phyloP scores from a whole-genome alignment of 2,797 vertebrate genomes.

The Okamejei kenojei region DNA sequence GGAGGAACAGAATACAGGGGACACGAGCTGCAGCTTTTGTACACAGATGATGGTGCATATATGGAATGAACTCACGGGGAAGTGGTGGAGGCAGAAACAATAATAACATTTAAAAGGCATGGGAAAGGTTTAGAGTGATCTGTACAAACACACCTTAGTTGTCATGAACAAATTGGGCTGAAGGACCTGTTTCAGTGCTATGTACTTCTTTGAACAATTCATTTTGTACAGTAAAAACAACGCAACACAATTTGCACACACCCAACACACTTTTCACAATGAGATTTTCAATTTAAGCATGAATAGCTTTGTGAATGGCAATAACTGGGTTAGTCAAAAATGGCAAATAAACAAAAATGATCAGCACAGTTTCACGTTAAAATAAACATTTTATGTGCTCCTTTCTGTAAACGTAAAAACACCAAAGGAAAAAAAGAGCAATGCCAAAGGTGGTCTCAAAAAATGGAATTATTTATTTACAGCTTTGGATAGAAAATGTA shows the following conservation, averaged over 20 bases:
- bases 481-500: not conserved
- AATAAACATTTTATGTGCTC: not conserved
- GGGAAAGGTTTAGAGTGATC: no score
- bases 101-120: no score
- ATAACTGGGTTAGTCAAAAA: not conserved
- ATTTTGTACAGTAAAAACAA: no score
- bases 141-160: no score
- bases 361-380: not conserved
- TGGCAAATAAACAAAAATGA: not conserved
- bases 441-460: not conserved
- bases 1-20: no score
- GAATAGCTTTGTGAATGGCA: not conserved
- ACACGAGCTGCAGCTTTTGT: no score
- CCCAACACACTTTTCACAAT: not conserved
- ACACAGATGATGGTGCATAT: no score
- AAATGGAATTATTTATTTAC: not conserved
- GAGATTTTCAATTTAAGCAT: not conserved
- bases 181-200: no score
- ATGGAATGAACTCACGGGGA: no score
- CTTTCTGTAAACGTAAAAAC: not conserved
- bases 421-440: not conserved
- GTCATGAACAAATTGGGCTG: no score
- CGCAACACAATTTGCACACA: not conserved
- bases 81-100: no score
- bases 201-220: no score